Evolutionary conservation across 2,797 vertebrate species (phyloP).

Genomic region (Salmo trutta): DNA sequence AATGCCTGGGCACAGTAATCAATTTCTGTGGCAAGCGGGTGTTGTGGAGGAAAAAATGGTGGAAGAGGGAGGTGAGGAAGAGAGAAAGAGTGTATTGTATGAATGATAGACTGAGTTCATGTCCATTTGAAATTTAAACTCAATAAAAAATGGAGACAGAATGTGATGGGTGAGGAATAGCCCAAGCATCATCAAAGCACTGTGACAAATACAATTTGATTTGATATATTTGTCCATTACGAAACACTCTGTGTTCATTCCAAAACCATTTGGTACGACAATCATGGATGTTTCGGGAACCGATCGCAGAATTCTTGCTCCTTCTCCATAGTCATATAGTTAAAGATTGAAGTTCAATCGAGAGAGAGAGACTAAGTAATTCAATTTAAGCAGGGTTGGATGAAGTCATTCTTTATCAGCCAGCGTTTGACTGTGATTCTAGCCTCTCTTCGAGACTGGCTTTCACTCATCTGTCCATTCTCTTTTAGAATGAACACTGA

Average conservation of each 20-base stretch:
- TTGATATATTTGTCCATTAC: background rate
- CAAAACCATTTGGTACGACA: background rate
- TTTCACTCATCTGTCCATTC: constrained; percentile 45
- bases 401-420: constrained; percentile 40
- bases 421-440: constrained; percentile 31
- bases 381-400: constrained; percentile 34
- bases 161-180: background rate
- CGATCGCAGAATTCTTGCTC: background rate
- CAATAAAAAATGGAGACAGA: background rate
- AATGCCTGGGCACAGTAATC: constrained; percentile 18
- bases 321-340: background rate
- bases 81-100: background rate
- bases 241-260: background rate
- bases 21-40: constrained; percentile 11
- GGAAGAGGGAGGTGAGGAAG: background rate
- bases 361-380: constrained; percentile 16
- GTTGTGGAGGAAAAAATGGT: constrained; percentile 21
- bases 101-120: background rate
- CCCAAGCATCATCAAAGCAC: background rate
- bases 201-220: background rate
- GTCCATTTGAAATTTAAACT: background rate
- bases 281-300: background rate
- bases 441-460: constrained; percentile 34
- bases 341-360: background rate
- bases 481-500: background rate